phyloP scores from a whole-genome alignment of 2,797 vertebrate genomes.

The Eupleurogrammus muticus region DNA sequence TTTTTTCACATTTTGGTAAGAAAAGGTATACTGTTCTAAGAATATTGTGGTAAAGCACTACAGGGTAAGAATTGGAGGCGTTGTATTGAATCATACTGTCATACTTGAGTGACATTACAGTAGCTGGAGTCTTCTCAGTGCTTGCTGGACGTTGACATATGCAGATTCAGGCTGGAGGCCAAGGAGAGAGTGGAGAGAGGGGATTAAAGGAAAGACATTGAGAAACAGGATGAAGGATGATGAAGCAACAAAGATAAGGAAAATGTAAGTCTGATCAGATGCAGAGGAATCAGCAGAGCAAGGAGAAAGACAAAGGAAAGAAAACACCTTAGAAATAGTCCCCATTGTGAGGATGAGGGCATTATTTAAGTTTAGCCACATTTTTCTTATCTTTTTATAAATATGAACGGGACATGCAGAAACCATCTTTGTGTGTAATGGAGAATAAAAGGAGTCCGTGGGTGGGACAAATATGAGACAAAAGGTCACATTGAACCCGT shows the following conservation, averaged over 20 bases:
- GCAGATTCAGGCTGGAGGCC: slow-evolving; percentile 29
- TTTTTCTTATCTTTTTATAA: slow-evolving; percentile 59
- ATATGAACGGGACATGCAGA: slow-evolving; percentile 66
- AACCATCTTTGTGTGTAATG: no score
- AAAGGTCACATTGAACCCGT: slow-evolving; percentile 17
- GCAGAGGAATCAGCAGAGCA: slow-evolving; percentile 36
- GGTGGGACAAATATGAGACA: no score
- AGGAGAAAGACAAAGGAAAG: slow-evolving; percentile 23
- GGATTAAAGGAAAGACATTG: slow-evolving; percentile 20
- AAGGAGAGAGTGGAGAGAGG: background rate
- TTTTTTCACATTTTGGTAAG: background rate
- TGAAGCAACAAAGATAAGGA: slow-evolving; percentile 39
- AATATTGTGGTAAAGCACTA: background rate
- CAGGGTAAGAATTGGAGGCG: background rate
- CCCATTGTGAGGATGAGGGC: slow-evolving; percentile 35
- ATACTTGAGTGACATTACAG: slow-evolving; percentile 20
- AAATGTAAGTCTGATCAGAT: slow-evolving; percentile 60
- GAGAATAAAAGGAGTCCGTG: no score
- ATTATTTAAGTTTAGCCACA: slow-evolving; percentile 59
- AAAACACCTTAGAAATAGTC: slow-evolving; percentile 32
- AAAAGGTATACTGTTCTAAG: background rate
- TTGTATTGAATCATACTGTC: slow-evolving; percentile 30
- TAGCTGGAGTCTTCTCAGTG: background rate
- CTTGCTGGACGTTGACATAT: slow-evolving; percentile 21
- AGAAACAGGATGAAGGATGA: slow-evolving; percentile 24